A percentile compares a stretch with the other conserved stretches of the same genome.
These are phyloP conservation scores for Brienomyrus longianalis DNA, from an alignment of 2,113 vertebrate genomes.

Conservation along the genomic window DNA sequence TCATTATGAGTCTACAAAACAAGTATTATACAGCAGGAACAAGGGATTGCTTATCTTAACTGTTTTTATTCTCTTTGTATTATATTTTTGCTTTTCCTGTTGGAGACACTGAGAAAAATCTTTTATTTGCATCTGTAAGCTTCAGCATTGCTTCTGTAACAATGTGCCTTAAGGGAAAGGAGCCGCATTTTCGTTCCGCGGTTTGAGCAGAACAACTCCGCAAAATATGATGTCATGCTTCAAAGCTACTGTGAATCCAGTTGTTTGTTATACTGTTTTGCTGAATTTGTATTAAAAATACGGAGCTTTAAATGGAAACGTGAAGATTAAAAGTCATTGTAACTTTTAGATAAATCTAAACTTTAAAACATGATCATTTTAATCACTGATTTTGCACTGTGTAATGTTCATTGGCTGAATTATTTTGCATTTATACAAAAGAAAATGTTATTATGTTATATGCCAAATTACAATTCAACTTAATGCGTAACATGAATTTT, in stretches of 20 bases:
- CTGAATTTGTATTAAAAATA: slow-evolving; percentile 14
- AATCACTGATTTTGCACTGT: neutral
- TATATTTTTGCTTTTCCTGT: neutral
- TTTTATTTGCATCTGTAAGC: neutral
- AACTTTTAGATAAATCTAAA: neutral
- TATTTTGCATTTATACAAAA: neutral
- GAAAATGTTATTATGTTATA: neutral
- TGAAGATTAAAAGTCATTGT: neutral
- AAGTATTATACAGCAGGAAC: neutral
- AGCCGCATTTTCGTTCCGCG: neutral
- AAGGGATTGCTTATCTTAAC: neutral
- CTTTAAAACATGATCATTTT: neutral
- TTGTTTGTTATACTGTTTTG: slow-evolving; percentile 3
- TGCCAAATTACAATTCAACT: neutral
- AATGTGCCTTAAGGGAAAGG: neutral
- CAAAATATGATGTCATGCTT: slow-evolving; percentile 29
- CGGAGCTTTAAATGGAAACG: neutral
- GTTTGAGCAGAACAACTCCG: neutral
- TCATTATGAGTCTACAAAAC: no score
- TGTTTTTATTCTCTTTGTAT: neutral
- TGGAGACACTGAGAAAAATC: neutral
- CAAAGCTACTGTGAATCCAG: slow-evolving; percentile 26
- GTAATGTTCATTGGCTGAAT: neutral
- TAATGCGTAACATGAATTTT: neutral
- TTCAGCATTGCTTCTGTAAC: neutral